Evolutionary conservation across 2,113 vertebrate genomes (phyloP).

Genomic region (Leucopsar rothschildi): DNA sequence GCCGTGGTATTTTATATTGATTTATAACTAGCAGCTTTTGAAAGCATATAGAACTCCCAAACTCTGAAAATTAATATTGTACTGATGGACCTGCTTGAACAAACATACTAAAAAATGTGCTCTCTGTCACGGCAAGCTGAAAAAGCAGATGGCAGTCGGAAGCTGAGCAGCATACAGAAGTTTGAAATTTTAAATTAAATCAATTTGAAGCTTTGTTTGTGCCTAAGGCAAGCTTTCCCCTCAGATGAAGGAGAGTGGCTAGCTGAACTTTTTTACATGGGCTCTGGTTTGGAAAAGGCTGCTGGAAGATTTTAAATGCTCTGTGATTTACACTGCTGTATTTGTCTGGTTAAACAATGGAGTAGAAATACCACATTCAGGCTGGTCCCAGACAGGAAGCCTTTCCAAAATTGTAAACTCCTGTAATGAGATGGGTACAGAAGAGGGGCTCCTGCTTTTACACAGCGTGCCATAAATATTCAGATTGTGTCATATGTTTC

Average conservation of each 20-base stretch:
- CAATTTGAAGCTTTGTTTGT: slow-evolving; percentile 75
- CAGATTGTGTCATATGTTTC: slow-evolving; percentile 49
- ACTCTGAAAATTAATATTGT: slow-evolving; percentile 74
- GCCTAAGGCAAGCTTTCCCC: slow-evolving; percentile 76
- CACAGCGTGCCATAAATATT: slow-evolving; percentile 37
- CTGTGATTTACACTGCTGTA: background rate
- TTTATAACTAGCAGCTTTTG: slow-evolving; percentile 40
- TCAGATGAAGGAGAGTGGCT: slow-evolving; percentile 70
- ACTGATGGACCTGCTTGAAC: slow-evolving; percentile 74
- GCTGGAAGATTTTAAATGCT: background rate
- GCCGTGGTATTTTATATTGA: background rate
- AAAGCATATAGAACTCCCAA: slow-evolving; percentile 32
- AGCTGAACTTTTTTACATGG: slow-evolving; percentile 59
- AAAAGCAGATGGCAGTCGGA: slow-evolving; percentile 80
- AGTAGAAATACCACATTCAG: background rate
- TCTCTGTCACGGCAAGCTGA: slow-evolving; percentile 66
- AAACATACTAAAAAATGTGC: slow-evolving; percentile 74
- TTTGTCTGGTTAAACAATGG: background rate
- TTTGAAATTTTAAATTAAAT: slow-evolving; percentile 83
- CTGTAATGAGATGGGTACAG: slow-evolving; percentile 21
- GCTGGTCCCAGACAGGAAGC: background rate
- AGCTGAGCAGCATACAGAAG: slow-evolving; percentile 74
- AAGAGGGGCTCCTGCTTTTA: slow-evolving; percentile 31
- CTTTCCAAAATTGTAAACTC: slow-evolving; percentile 9
- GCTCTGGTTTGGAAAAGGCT: slow-evolving; percentile 40